Conservation (phyloP, 2,888 invertebrate genomes). For the Drosophila nr. fundita region DNA sequence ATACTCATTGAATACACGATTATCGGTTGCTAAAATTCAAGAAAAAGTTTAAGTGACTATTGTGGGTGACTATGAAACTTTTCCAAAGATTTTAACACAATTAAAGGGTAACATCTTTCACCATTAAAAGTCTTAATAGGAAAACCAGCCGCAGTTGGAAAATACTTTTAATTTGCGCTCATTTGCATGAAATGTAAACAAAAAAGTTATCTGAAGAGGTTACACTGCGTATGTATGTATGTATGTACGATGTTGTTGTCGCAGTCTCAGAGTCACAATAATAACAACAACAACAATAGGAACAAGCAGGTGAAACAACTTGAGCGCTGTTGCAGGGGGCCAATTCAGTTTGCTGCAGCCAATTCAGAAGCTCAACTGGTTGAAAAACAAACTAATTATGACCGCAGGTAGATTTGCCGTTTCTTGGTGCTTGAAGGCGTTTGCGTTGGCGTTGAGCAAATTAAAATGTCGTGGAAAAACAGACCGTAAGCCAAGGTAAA, state of each 20-base stretch:
- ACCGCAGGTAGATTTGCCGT: constrained; percentile 61
- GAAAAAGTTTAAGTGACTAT: background rate
- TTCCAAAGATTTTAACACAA: background rate
- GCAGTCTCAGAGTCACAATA: constrained; percentile 19
- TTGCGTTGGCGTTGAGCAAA: constrained; percentile 56
- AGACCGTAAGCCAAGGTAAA: constrained; percentile 52
- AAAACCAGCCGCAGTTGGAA: background rate
- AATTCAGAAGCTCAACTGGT: constrained; percentile 72
- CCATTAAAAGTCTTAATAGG: background rate
- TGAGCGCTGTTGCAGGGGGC: constrained; percentile 39
- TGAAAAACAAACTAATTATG: constrained; percentile 78
- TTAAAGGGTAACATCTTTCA: background rate
- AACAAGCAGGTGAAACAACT: constrained; percentile 32
- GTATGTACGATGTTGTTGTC: constrained; percentile 61
- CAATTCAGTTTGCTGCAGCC: constrained; percentile 50
- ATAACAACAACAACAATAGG: background rate
- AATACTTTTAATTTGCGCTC: background rate
- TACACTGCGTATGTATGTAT: constrained; percentile 58
- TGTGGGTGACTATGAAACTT: background rate
- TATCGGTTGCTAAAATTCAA: background rate
- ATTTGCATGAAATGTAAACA: constrained; percentile 1
- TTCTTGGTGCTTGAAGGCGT: constrained; percentile 16
- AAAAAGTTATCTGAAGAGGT: constrained; percentile 14
- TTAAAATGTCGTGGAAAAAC: constrained; percentile 63
- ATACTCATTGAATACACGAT: background rate